Conservation (phyloP, 1,140 invertebrate species). For the Arion vulgaris region DNA sequence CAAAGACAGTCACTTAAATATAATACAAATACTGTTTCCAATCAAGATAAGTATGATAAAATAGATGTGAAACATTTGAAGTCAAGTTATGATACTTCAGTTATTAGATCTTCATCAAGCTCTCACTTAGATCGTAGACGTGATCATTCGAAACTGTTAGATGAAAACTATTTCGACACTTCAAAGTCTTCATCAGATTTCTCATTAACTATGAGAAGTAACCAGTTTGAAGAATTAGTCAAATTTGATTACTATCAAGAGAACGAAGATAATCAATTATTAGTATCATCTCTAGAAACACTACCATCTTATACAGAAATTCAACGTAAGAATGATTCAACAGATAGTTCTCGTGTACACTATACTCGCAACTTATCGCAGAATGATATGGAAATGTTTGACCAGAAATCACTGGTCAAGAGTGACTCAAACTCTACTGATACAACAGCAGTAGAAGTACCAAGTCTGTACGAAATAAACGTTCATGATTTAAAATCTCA, state of each 20-base stretch:
- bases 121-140: background rate
- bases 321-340: background rate
- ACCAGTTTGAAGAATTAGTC: background rate
- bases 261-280: background rate
- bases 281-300: slow-evolving; percentile 35
- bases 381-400: background rate
- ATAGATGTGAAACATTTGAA: slow-evolving; percentile 5
- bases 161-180: background rate
- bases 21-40: slow-evolving; percentile 57
- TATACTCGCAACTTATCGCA: background rate
- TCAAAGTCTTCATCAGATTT: background rate
- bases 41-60: slow-evolving; percentile 25
- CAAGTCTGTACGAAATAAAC: slow-evolving; percentile 63
- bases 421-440: slow-evolving; percentile 22
- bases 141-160: background rate
- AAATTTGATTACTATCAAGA: background rate
- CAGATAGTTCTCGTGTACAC: background rate
- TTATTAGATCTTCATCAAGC: background rate
- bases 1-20: slow-evolving; percentile 46
- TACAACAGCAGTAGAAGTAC: slow-evolving; percentile 36
- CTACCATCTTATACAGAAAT: slow-evolving; percentile 28
- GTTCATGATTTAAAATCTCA: slow-evolving; percentile 49
- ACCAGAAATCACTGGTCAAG: background rate
- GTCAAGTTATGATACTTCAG: background rate
- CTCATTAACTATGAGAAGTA: background rate